Conservation (phyloP, 2,113 vertebrate species). For the Prunella himalayana region DNA sequence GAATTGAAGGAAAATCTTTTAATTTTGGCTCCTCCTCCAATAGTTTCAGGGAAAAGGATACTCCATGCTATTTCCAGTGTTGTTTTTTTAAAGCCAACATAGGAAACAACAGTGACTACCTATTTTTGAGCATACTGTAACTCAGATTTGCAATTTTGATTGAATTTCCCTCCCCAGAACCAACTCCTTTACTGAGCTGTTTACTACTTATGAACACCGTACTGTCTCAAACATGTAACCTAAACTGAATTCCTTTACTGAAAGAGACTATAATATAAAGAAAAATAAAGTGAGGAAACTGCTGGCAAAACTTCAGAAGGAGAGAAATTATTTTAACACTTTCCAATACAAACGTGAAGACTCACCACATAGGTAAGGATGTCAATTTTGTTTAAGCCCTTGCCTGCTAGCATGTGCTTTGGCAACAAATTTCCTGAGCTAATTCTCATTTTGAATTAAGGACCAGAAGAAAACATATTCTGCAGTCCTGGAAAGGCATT, state of each 20-base stretch:
- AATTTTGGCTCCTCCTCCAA: background rate
- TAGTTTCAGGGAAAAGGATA: background rate
- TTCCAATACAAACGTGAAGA: background rate
- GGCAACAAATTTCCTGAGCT: background rate
- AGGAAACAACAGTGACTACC: background rate
- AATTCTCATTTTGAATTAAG: conserved; percentile 29
- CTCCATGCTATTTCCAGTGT: background rate
- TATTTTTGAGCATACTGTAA: conserved; percentile 13
- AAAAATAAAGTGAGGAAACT: background rate
- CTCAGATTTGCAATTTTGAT: background rate
- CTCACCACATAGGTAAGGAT: background rate
- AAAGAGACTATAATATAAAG: background rate
- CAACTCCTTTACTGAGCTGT: background rate
- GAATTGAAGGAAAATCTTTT: background rate
- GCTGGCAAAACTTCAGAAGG: background rate
- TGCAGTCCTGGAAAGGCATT: conserved; percentile 46
- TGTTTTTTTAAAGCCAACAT: background rate
- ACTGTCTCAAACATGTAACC: background rate
- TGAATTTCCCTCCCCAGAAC: background rate
- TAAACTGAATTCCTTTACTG: background rate
- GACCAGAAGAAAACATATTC: conserved; percentile 36
- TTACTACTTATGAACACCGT: background rate
- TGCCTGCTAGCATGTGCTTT: background rate
- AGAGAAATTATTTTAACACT: background rate
- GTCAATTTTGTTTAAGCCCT: background rate